Percentiles rank a stretch among this genome's conserved stretches.
phyloP scores from a whole-genome alignment of 2,797 vertebrate genomes.

The Myripristis jacobus region DNA sequence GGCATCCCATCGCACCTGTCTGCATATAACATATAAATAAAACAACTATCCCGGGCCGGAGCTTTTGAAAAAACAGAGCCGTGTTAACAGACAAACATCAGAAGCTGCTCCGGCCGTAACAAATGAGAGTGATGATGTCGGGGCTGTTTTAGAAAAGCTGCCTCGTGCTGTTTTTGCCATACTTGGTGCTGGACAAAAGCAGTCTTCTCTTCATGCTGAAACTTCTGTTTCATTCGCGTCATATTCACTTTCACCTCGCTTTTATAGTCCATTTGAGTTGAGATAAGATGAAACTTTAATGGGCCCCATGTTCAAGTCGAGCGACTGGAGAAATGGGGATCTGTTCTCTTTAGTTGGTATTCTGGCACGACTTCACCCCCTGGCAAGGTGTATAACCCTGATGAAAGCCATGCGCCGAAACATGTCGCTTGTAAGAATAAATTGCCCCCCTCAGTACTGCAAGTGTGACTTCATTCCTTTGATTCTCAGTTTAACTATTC shows the following conservation, averaged over 20 bases:
- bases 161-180: conserved; percentile 7
- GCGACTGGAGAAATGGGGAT: background rate
- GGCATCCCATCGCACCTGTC: background rate
- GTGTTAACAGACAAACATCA: conserved; percentile 20
- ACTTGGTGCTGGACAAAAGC: conserved; percentile 22
- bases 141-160: conserved; percentile 7
- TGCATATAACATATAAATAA: conserved; percentile 57
- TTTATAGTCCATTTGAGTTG: background rate
- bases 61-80: conserved; percentile 39
- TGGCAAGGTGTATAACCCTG: too few species aligned
- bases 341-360: background rate
- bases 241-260: background rate
- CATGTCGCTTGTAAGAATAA: too few species aligned
- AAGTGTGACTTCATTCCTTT: too few species aligned
- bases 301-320: background rate
- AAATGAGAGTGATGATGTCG: conserved; percentile 13
- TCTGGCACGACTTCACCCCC: too few species aligned
- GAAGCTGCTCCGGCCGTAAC: conserved; percentile 21
- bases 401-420: too few species aligned
- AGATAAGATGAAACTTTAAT: background rate
- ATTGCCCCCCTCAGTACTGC: too few species aligned
- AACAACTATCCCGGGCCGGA: conserved; percentile 6
- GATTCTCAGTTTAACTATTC: too few species aligned
- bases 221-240: too few species aligned
- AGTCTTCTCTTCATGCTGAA: background rate